phyloP scores from a whole-genome alignment of 2,113 vertebrate genomes.

The Clarias magur region DNA sequence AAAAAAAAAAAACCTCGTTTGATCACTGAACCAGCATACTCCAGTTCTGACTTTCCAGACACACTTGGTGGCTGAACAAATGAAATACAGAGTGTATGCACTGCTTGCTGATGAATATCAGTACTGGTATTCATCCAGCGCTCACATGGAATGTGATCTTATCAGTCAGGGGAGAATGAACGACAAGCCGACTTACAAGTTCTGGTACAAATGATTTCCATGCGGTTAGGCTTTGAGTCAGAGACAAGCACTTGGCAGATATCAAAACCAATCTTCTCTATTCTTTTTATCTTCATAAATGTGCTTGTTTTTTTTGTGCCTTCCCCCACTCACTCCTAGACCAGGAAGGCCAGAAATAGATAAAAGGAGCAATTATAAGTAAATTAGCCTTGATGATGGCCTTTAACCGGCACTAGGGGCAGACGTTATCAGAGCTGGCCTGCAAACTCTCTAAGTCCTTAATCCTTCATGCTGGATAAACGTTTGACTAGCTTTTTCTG shows the following conservation, averaged over 20 bases:
- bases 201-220: constrained; percentile 39
- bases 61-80: not conserved
- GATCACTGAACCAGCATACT: not conserved
- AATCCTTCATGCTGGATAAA: not conserved
- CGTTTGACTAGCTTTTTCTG: not conserved
- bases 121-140: constrained; percentile 1
- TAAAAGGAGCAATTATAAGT: constrained; percentile 9
- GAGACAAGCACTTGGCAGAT: constrained; percentile 6
- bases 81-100: not conserved
- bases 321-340: not conserved
- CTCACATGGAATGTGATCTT: constrained; percentile 32
- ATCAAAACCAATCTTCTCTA: not conserved
- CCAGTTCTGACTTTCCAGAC: not conserved
- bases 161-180: constrained; percentile 26
- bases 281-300: constrained; percentile 25
- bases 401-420: not conserved
- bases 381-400: constrained; percentile 32
- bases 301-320: constrained; percentile 6
- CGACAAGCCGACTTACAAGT: constrained; percentile 14
- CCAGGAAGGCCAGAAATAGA: constrained; percentile 16
- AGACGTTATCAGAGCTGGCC: constrained; percentile 10
- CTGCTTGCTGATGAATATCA: constrained; percentile 31
- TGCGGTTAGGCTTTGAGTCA: constrained; percentile 12
- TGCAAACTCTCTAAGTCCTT: not conserved
- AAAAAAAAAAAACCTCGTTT: not conserved